Conservation (phyloP, 1,140 invertebrate genomes). For the Temnothorax longispinosus region DNA sequence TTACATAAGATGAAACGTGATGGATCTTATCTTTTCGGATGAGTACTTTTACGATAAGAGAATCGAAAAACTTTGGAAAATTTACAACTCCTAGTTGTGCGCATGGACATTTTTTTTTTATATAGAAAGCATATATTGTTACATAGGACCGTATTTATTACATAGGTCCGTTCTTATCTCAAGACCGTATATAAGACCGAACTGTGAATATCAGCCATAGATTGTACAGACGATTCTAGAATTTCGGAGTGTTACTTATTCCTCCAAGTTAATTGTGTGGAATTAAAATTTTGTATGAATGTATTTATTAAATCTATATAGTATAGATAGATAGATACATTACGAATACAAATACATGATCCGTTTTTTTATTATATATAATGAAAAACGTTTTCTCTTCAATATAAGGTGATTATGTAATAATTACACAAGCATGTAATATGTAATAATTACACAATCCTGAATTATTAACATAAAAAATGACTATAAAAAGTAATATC, state of each 20-base stretch:
- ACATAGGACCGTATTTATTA: too few species aligned
- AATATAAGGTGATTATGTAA: background rate
- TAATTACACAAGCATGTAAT: background rate
- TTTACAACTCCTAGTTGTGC: background rate
- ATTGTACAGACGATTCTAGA: background rate
- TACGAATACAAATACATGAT: background rate
- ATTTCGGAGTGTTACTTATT: conserved; percentile 20
- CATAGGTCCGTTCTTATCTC: too few species aligned
- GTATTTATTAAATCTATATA: background rate
- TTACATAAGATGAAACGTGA: background rate
- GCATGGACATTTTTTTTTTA: background rate
- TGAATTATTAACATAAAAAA: conserved; percentile 5
- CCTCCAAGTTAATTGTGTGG: background rate
- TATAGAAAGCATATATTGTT: background rate
- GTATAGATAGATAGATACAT: background rate
- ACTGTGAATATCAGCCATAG: background rate
- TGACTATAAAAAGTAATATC: background rate
- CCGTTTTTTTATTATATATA: background rate
- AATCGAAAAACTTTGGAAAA: background rate
- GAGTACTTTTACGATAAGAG: background rate
- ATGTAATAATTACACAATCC: background rate
- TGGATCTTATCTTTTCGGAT: background rate
- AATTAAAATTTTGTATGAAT: conserved; percentile 21
- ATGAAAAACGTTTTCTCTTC: background rate
- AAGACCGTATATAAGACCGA: too few species aligned